A percentile compares a stretch with the other conserved stretches of the same genome.
Conservation (phyloP, 2,888 invertebrate genomes). For the Chrysotoxum bicinctum region DNA sequence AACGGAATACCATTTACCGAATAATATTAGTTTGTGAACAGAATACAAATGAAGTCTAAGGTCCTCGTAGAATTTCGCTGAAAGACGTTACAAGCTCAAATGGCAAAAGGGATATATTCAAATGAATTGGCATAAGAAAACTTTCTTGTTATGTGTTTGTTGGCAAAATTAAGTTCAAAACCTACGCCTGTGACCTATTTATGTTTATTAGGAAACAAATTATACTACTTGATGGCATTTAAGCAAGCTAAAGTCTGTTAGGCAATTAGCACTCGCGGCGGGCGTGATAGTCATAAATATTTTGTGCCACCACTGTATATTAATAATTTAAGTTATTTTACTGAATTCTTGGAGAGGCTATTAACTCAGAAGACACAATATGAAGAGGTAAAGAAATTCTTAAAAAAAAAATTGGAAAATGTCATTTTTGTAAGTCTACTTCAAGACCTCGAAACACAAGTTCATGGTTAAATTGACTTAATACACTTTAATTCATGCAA, state of each 20-base stretch:
- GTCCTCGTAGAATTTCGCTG: background rate
- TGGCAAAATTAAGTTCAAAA: background rate
- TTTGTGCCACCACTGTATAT: background rate
- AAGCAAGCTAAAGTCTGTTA: background rate
- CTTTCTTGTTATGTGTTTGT: background rate
- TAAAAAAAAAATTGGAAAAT: background rate
- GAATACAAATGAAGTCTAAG: background rate
- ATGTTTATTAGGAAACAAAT: slow-evolving; percentile 20
- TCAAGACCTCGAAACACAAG: background rate
- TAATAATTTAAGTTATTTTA: slow-evolving; percentile 2
- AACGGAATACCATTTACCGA: slow-evolving; percentile 5
- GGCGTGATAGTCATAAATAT: slow-evolving; percentile 30
- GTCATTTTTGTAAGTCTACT: background rate
- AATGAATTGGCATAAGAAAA: slow-evolving; percentile 8
- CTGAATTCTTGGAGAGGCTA: background rate
- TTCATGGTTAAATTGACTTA: background rate
- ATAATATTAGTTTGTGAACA: slow-evolving; percentile 11
- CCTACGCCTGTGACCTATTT: slow-evolving; percentile 9
- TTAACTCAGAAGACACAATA: background rate
- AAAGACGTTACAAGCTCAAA: background rate
- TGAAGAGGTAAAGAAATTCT: background rate
- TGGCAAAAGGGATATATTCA: slow-evolving; percentile 13
- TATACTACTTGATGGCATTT: background rate
- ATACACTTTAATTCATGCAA: slow-evolving; percentile 1
- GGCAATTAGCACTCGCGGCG: slow-evolving; percentile 11